phyloP scores from a whole-genome alignment of 2,888 invertebrate genomes.

The Heteromyza rotundicornis region DNA sequence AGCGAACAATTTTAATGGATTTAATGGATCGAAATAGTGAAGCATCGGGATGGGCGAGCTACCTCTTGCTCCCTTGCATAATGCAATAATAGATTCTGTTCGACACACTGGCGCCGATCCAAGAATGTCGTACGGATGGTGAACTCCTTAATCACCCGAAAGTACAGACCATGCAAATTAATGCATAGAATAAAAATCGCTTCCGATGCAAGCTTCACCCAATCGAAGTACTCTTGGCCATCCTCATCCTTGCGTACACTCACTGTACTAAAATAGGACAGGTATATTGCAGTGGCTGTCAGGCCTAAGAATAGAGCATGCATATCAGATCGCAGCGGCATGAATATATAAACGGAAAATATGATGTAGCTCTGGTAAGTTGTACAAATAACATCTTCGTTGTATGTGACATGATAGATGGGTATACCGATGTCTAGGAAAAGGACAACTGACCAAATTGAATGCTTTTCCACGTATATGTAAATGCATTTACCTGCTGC shows the following conservation, averaged over 20 bases:
- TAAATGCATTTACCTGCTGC: conserved; percentile 62
- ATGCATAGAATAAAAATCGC: conserved; percentile 67
- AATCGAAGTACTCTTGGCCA: conserved; percentile 60
- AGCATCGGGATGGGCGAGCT: conserved; percentile 30
- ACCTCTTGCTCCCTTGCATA: conserved; percentile 88
- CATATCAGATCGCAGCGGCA: conserved; percentile 78
- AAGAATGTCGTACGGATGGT: conserved; percentile 85
- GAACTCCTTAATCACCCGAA: conserved; percentile 86
- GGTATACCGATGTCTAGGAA: conserved; percentile 70
- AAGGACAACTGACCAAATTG: background rate
- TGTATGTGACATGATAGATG: conserved; percentile 68
- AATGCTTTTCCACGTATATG: conserved; percentile 11
- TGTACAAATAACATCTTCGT: conserved; percentile 67
- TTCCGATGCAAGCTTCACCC: conserved; percentile 64
- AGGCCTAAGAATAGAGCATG: conserved; percentile 74
- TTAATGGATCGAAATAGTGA: background rate
- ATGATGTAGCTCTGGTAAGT: conserved; percentile 76
- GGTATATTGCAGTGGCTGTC: conserved; percentile 72
- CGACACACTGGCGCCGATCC: conserved; percentile 84
- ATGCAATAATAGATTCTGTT: conserved; percentile 80
- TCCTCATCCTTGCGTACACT: conserved; percentile 37
- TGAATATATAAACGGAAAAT: conserved; percentile 81
- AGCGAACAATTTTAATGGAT: conserved; percentile 38
- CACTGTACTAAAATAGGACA: conserved; percentile 67
- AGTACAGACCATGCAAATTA: conserved; percentile 84